Base-by-base conservation (phyloP, 2,113 vertebrate species). In the Actenoides hombroni region DNA sequence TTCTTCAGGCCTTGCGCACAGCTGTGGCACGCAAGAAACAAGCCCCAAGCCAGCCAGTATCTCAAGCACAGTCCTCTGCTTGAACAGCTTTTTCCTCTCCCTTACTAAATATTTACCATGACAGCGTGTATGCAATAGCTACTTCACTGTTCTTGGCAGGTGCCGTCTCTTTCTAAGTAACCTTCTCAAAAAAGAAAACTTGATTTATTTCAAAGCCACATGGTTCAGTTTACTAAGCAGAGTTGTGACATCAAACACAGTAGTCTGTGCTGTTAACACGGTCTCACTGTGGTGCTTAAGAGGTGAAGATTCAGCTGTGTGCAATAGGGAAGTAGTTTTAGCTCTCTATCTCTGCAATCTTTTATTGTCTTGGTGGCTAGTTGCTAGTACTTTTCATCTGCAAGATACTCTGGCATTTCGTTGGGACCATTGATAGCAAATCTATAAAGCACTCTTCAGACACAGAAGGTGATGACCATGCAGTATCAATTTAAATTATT, bases 1-100 rank as follows among this genome's bases (percentile, higher is more conserved):
- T 99, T 91, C 84, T 98, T 10, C 96, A 97, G 68, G 97, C 97
- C 59, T 77, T 98, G 91, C 97, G 94, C 70, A 88, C 1, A 1
- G 92, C 91, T 33, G 92, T 97, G 79, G 95, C 95, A 83, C 70
- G 78, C 57, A 97, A 97, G 77, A 97, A 95, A 37, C 94, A 92
- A 82, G 18, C 73, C 64, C 60, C 2, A 5, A 74, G 79, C 63
- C 94, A 95, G 70, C 1, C 83, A 69, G 26, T 8, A 17, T 17
- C 84, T 16, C 88, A 92, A 31, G 37, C 74, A 19, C 91, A 94
- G 59, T 35, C 63, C 46, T 85, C 94, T 73, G 46, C 74, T 49
- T 97, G 81, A 97, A n/a, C 17, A 82, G 49, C 53, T 19, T 70
- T 74, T 67, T 46, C 12, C 31, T 67, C 17, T 65, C 31, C 23